phyloP scores from a whole-genome alignment of 1,140 invertebrate species.

The Stegodyphus dumicola region DNA sequence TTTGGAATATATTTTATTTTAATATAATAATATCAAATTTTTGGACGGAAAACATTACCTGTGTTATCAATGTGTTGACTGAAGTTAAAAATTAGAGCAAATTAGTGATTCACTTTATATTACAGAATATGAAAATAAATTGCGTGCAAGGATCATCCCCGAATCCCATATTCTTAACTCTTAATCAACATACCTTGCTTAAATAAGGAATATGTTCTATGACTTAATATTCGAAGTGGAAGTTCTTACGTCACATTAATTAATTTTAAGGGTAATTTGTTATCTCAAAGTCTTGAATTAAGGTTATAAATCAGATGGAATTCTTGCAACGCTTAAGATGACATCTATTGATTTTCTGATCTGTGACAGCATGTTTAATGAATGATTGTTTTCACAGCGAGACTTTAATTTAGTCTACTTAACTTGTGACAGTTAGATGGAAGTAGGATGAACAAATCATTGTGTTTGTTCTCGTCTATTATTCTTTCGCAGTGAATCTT shows the following conservation, averaged over 20 bases:
- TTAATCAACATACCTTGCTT: too few species aligned
- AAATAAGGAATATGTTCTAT: too few species aligned
- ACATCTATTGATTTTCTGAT: too few species aligned
- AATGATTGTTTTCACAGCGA: conserved; percentile 26
- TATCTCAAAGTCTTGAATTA: conserved; percentile 16
- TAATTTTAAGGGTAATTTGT: conserved; percentile 25
- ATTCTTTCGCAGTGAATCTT: background rate
- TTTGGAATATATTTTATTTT: too few species aligned
- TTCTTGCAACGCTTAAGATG: background rate
- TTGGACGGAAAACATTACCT: too few species aligned
- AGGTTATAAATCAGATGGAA: conserved; percentile 27
- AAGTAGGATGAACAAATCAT: background rate
- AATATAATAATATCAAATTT: too few species aligned
- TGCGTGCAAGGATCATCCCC: too few species aligned
- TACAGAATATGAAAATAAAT: too few species aligned
- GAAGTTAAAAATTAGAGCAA: too few species aligned
- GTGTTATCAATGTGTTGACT: too few species aligned
- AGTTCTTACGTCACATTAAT: conserved; percentile 12
- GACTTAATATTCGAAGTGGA: background rate
- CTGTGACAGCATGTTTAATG: conserved; percentile 30
- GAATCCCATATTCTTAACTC: too few species aligned
- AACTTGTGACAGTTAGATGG: background rate
- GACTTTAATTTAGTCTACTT: conserved; percentile 24
- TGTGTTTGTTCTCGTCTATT: background rate
- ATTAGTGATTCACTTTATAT: too few species aligned